Evolutionary conservation across 2,113 vertebrate genomes (phyloP), one percentile per base, ranked within the genome.

Genomic region (Macheiramphus alcinus): DNA sequence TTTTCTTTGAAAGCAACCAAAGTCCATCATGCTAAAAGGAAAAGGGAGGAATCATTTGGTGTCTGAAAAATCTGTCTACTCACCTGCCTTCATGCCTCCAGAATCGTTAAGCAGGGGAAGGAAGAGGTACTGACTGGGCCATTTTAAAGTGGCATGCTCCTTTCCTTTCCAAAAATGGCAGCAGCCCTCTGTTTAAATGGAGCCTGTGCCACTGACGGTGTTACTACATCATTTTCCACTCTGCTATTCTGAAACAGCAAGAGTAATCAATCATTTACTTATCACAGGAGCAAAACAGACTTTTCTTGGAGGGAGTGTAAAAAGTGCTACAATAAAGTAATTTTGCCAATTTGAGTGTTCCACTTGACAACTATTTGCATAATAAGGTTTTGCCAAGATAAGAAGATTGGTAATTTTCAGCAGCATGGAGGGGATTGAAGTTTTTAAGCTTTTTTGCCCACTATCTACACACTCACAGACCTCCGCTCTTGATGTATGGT

Each of bases 351-450:
- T 97, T 97, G 93, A 96, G 86, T 52, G 75, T 97, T 96, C 93
- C 95, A 96, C 97, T 97, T 94, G 94, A 96, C 92, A 85, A 95
- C 92, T 84, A 96, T 94, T 97, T 95, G 95, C 97, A 93, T 97
- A 97, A 97, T 96, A 92, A 97, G 94, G 94, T 89, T 94, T 96
- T 94, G 95, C 93, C 90, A 93, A 96, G 96, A 97, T 96, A 97
- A 97, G 97, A 95, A 96, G 94, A 97, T 94, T 75, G 97, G 95
- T 97, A 97, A 98, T 97, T 97, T 97, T 96, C 97, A 94, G 93
- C 86, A 53, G 75, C 25, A 70, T 80, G 93, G 94, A 95, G 59
- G 85, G 95, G 90, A 97, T 93, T 96, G 96, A 83, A 91, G 82
- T 88, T 94, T 95, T 92, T 91, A 90, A 96, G 94, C 94, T 82